phyloP scores from a whole-genome alignment of 2,888 invertebrate genomes.

The Drosophila nr. medialis region DNA sequence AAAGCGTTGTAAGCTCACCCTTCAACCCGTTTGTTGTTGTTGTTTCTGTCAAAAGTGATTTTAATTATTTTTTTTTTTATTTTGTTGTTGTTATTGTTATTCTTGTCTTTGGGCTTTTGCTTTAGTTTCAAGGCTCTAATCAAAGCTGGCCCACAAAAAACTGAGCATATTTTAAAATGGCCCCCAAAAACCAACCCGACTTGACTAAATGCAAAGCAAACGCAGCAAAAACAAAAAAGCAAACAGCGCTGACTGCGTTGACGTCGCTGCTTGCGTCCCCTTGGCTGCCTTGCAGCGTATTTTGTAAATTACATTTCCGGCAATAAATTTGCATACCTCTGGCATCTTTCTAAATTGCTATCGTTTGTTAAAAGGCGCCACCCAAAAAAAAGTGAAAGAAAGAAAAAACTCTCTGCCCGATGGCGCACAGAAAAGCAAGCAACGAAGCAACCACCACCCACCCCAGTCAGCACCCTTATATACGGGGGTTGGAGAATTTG shows the following conservation, averaged over 20 bases:
- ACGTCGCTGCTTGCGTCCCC: slow-evolving; percentile 21
- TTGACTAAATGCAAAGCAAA: slow-evolving; percentile 10
- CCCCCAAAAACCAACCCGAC: neutral
- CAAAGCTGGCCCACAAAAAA: slow-evolving; percentile 41
- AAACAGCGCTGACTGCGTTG: slow-evolving; percentile 36
- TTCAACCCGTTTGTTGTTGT: slow-evolving; percentile 13
- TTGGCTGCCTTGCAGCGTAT: slow-evolving; percentile 80
- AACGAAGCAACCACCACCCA: slow-evolving; percentile 37
- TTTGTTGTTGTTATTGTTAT: slow-evolving; percentile 5
- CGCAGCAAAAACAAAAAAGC: slow-evolving; percentile 37
- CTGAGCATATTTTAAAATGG: slow-evolving; percentile 19
- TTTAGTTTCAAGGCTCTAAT: slow-evolving; percentile 58
- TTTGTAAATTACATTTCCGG: slow-evolving; percentile 85
- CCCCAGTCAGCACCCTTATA: slow-evolving; percentile 18
- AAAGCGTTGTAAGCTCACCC: slow-evolving; percentile 63
- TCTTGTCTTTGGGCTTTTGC: slow-evolving; percentile 19
- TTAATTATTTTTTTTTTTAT: slow-evolving; percentile 18
- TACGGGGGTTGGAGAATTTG: slow-evolving; percentile 7
- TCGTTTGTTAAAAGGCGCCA: slow-evolving; percentile 79
- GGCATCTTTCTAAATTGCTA: slow-evolving; percentile 84
- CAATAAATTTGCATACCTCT: slow-evolving; percentile 85
- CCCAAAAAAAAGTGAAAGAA: slow-evolving; percentile 43
- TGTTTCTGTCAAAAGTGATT: slow-evolving; percentile 44
- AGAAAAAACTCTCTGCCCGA: slow-evolving; percentile 25
- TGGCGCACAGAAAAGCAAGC: slow-evolving; percentile 14